phyloP scores from a whole-genome alignment of 2,888 invertebrate genomes.

The Lampropteryx suffumata region DNA sequence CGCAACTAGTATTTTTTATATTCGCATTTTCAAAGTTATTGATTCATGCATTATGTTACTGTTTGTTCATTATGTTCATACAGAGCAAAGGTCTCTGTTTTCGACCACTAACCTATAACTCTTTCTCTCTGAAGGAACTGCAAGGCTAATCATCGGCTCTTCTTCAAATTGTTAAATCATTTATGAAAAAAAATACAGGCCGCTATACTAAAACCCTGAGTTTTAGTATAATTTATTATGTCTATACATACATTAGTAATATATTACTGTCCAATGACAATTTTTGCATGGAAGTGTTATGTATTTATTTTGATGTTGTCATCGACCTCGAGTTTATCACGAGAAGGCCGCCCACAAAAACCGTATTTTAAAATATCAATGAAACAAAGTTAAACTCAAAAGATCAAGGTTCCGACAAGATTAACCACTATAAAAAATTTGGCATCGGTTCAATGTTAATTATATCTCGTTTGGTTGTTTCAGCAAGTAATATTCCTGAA shows the following conservation, averaged over 20 bases:
- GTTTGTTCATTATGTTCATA: no score
- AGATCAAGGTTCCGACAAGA: conserved; percentile 32
- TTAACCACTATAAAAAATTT: conserved; percentile 24
- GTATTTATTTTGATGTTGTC: conserved; percentile 10
- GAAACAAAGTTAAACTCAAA: conserved; percentile 23
- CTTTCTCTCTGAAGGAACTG: no score
- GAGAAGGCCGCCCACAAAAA: conserved; percentile 27
- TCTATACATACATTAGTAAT: not conserved
- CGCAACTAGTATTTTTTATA: no score
- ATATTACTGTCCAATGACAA: not conserved
- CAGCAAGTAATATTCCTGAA: conserved; percentile 93
- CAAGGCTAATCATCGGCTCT: no score
- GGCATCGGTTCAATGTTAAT: conserved; percentile 30
- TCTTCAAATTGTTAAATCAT: no score
- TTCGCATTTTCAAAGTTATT: no score
- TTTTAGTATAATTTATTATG: no score
- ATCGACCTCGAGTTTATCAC: conserved; percentile 21
- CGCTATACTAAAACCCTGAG: no score
- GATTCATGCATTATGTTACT: no score
- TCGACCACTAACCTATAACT: no score
- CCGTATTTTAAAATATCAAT: conserved; percentile 32
- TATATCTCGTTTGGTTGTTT: conserved; percentile 44
- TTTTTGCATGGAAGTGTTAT: not conserved
- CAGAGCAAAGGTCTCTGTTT: no score
- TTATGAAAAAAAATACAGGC: no score